A percentile compares a stretch with the other conserved stretches of the same genome.
Conservation (phyloP, 2,888 invertebrate genomes). For the Nasonovia ribisnigri region DNA sequence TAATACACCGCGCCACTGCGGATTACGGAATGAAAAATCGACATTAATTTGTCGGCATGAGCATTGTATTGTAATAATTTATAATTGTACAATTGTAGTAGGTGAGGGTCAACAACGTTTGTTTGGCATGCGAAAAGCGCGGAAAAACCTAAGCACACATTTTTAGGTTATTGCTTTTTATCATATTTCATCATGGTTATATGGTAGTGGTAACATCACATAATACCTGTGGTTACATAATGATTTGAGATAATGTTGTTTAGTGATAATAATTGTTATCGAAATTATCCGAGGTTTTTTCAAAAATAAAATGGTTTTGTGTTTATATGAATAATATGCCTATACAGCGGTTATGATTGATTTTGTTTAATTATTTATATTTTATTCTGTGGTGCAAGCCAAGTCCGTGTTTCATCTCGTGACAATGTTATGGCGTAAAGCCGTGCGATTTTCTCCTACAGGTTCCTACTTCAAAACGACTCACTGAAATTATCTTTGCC, state of each 20-base stretch:
- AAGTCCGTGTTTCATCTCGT: neutral
- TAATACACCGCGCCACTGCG: neutral
- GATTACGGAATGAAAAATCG: neutral
- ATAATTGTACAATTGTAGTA: neutral
- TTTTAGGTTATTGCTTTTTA: slow-evolving; percentile 49
- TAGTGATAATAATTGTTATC: neutral
- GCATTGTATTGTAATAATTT: neutral
- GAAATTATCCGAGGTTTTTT: neutral
- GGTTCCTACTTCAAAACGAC: neutral
- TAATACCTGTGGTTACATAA: neutral
- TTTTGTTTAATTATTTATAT: too few relatives aligned
- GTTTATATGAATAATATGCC: neutral
- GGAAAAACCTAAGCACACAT: slow-evolving; percentile 40
- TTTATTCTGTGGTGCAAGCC: neutral
- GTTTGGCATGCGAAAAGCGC: slow-evolving; percentile 57
- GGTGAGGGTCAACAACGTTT: neutral
- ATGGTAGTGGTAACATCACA: neutral
- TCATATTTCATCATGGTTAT: neutral
- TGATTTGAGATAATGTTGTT: neutral
- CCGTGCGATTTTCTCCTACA: neutral
- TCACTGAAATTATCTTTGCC: neutral
- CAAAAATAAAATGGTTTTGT: neutral
- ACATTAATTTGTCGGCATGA: neutral
- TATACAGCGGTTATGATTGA: neutral
- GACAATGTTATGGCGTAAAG: neutral